A percentile compares a stretch with the other conserved stretches of the same genome.
Conservation (phyloP, 2,113 vertebrate genomes). For the Speoplatyrhinus poulsoni region DNA sequence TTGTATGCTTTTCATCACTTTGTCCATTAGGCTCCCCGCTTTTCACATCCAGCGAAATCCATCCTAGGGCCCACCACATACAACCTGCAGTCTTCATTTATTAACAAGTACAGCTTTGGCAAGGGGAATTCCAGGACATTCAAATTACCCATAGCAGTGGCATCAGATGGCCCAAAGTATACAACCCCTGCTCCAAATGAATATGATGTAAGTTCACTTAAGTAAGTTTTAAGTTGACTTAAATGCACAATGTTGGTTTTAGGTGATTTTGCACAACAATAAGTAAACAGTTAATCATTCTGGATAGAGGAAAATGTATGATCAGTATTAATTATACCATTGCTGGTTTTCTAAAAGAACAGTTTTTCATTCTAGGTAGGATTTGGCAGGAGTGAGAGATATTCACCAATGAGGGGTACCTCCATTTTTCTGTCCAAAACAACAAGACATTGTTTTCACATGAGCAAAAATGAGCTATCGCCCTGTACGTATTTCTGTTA, state of each 20-base stretch:
- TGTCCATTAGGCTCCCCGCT: conserved; percentile 49
- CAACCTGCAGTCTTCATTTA: conserved; percentile 64
- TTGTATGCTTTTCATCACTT: background rate
- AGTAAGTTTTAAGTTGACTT: background rate
- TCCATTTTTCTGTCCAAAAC: conserved; percentile 77
- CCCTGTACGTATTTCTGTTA: conserved; percentile 53
- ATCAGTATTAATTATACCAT: background rate
- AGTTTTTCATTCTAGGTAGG: conserved; percentile 61
- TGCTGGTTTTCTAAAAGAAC: background rate
- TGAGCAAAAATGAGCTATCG: conserved; percentile 50
- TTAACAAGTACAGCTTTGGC: conserved; percentile 77
- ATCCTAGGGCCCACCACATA: conserved; percentile 77
- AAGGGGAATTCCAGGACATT: conserved; percentile 78
- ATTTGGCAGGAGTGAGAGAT: conserved; percentile 51
- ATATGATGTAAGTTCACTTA: conserved; percentile 66
- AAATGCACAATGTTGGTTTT: background rate
- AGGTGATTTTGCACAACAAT: background rate
- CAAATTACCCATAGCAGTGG: conserved; percentile 67
- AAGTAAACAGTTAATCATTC: no score
- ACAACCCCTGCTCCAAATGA: conserved; percentile 80
- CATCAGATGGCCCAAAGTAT: conserved; percentile 45
- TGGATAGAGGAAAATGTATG: background rate
- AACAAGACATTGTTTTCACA: conserved; percentile 29
- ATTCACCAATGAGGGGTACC: conserved; percentile 53
- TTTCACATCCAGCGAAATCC: conserved; percentile 36